phyloP scores from a whole-genome alignment of 2,113 vertebrate species.

The Gymnobelideus leadbeateri region DNA sequence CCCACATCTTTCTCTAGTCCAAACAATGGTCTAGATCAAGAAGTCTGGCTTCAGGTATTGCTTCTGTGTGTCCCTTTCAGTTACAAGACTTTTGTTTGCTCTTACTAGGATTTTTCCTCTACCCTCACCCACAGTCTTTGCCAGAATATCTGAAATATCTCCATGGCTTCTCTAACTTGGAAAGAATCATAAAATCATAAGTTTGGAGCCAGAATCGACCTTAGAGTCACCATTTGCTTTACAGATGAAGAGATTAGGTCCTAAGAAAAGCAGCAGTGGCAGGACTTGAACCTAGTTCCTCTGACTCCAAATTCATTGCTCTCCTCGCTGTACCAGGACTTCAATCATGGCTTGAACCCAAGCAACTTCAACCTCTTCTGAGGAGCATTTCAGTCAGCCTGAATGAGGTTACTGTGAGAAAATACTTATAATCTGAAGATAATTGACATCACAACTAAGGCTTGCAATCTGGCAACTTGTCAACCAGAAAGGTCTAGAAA shows the following conservation, averaged over 20 bases:
- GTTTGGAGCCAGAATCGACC: neutral
- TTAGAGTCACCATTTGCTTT: neutral
- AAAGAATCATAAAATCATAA: neutral
- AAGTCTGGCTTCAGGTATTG: neutral
- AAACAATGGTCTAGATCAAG: neutral
- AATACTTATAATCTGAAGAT: neutral
- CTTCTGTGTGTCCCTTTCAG: neutral
- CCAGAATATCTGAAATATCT: neutral
- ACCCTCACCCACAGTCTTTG: neutral
- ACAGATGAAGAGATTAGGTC: neutral
- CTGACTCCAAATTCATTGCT: neutral
- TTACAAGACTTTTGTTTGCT: neutral
- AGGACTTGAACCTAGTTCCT: neutral
- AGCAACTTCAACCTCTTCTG: neutral
- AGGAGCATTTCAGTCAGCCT: neutral
- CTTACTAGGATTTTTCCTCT: too few species aligned
- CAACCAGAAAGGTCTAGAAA: neutral
- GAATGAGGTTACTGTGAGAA: neutral
- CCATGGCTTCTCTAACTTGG: neutral
- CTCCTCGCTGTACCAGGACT: neutral
- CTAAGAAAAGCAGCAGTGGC: neutral
- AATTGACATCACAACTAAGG: neutral
- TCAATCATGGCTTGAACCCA: neutral
- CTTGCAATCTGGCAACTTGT: neutral
- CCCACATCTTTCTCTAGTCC: neutral